Conservation (phyloP, 2,797 vertebrate genomes). For the Sebastes melanostomus region DNA sequence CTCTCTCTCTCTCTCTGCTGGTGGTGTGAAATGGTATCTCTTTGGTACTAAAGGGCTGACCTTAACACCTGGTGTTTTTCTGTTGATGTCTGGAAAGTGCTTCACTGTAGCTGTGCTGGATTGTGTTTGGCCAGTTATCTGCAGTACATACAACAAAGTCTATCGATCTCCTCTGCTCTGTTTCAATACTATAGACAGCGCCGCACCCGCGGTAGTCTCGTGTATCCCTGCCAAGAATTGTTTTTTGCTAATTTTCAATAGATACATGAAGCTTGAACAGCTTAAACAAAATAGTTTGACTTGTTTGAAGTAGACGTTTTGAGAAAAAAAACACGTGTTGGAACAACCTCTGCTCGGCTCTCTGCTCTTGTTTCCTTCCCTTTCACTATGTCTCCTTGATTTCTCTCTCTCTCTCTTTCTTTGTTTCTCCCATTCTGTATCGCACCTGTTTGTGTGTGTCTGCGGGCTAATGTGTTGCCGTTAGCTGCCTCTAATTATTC, state of each 20-base stretch:
- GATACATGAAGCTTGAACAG: neutral
- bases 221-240: too few species aligned
- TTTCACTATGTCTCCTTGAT: neutral
- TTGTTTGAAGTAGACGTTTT: neutral
- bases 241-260: too few species aligned
- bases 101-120: too few species aligned
- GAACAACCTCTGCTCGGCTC: neutral
- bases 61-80: neutral
- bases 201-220: too few species aligned
- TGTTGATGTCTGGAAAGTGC: neutral
- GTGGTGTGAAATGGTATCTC: neutral
- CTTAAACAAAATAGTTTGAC: neutral
- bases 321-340: too few species aligned
- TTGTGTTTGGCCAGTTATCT: too few species aligned
- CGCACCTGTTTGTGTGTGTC: neutral
- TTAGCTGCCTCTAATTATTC: slow-evolving; percentile 10
- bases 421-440: neutral
- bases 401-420: neutral
- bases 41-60: neutral
- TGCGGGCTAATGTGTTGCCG: neutral
- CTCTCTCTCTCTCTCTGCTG: neutral
- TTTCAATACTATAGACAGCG: too few species aligned
- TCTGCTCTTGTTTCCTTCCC: neutral
- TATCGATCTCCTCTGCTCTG: neutral
- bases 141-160: too few species aligned